Evolutionary conservation across 2,113 vertebrate genomes (phyloP).

Genomic region (Corythornis vintsioides): DNA sequence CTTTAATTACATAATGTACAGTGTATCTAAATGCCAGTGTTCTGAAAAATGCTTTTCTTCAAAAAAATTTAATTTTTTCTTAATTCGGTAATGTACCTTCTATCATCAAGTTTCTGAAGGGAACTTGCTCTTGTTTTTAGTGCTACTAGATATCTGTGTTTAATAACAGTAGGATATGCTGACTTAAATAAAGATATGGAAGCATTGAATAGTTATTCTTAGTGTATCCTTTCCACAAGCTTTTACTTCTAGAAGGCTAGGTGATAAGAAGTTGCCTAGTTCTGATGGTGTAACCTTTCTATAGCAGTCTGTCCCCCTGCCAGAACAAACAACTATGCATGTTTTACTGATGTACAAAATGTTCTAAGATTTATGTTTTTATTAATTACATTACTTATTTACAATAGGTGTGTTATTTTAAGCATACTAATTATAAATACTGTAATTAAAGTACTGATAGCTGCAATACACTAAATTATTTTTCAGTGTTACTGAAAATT

Average conservation of each 20-base stretch:
- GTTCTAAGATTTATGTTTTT: neutral
- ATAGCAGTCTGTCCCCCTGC: neutral
- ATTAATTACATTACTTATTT: no score
- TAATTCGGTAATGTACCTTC: neutral
- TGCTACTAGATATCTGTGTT: neutral
- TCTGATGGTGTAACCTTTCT: neutral
- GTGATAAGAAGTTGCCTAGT: neutral
- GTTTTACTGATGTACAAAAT: neutral
- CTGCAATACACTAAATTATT: neutral
- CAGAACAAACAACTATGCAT: neutral
- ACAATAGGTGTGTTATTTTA: no score
- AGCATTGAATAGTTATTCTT: neutral
- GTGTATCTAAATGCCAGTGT: neutral
- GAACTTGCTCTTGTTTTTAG: neutral
- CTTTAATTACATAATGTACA: neutral
- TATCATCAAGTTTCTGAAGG: neutral
- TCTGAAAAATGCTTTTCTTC: neutral
- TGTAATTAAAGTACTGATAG: neutral
- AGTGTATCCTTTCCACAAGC: neutral
- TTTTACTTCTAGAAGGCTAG: neutral
- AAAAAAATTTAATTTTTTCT: neutral
- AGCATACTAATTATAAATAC: no score
- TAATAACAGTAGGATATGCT: neutral
- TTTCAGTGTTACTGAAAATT: neutral
- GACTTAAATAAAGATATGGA: neutral